Evolutionary conservation across 2,113 vertebrate species (phyloP), one percentile per base, ranked within the genome.

Genomic region (Machaerirhynchus nigripectus): DNA sequence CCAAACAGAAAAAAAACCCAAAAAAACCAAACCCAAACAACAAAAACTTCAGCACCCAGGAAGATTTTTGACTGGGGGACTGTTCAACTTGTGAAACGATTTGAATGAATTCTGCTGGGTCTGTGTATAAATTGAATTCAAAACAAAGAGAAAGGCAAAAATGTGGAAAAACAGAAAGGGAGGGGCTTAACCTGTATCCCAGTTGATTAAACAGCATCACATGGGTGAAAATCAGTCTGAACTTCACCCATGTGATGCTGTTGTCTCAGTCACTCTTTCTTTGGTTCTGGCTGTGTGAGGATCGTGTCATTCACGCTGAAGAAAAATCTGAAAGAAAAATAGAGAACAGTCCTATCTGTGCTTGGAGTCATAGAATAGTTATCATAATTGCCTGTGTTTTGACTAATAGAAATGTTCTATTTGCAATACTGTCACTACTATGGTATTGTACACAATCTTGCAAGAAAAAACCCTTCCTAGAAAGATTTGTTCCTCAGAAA

Each of bases 291-390:
- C 67, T 96, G 96, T 90, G 60, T 93, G 95, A 96, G 95, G 95
- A 93, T 84, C 68, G 1, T 97, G 94, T 95, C 95, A 95, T 85
- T 97, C 87, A 92, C 53, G 64, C 81, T 96, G 97, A 87, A 96
- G 97, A 97, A 95, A 97, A 96, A 97, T 97, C 96, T 97, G 97
- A 95, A 97, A 97, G 96, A 97, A 97, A 97, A 97, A 97, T 97
- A 97, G 95, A 97, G 74, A 97, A 95, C 90, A 97, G 84, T 95
- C 96, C 97, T 97, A 77, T 93, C 96, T 97, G 92, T 7, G 42
- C 84, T 86, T 56, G 60, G 92, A 92, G 95, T 88, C 57, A 87
- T 30, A 69, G 77, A 83, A n/a, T 63, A 74, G 53, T 87, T 65
- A 76, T 59, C 57, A 87, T 84, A 93, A 56, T 40, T 74, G 61